Conservation (phyloP, 2,113 vertebrate species). For the Calonectris borealis region DNA sequence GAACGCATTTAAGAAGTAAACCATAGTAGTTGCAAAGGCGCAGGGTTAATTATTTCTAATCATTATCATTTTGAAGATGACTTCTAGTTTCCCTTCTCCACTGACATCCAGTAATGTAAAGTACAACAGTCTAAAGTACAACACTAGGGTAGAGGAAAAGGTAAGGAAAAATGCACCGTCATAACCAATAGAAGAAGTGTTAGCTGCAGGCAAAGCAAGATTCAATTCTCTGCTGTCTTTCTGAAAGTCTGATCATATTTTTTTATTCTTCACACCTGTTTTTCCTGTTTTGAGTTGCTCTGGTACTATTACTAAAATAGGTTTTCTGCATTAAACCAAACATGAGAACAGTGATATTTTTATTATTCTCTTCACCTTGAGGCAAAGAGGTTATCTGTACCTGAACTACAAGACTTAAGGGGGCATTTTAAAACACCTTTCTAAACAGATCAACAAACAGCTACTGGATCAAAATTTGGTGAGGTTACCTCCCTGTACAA, state of each 20-base stretch:
- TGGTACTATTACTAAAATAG: neutral
- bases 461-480: neutral
- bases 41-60: neutral
- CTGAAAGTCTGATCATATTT: neutral
- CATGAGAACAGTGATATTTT: neutral
- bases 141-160: neutral
- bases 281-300: neutral
- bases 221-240: neutral
- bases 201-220: neutral
- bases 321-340: neutral
- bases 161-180: neutral
- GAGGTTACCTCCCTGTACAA: neutral
- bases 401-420: neutral
- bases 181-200: neutral
- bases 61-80: accelerated
- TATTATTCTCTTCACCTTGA: neutral
- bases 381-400: neutral
- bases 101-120: neutral
- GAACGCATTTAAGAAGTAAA: neutral
- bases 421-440: neutral
- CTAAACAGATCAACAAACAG: neutral
- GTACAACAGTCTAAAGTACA: neutral
- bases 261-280: neutral
- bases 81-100: neutral
- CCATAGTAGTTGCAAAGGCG: neutral